Conservation (phyloP, 37 sponge, comb jelly and placozoan species). For the Lycopodina hypogea region DNA sequence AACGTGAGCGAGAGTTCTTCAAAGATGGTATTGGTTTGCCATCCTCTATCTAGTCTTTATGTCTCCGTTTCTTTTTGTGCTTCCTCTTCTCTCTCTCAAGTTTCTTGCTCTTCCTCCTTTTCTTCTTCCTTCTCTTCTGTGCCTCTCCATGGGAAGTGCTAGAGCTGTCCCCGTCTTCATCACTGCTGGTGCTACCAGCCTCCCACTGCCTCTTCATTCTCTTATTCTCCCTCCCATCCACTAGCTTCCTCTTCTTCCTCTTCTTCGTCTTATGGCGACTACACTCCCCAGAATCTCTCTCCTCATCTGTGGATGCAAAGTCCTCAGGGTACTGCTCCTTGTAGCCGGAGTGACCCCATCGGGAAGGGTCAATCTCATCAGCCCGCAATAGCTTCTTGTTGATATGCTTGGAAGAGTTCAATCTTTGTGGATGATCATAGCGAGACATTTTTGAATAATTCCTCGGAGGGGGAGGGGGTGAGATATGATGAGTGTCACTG, state of each 20-base stretch:
- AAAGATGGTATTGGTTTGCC: too few species aligned
- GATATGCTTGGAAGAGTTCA: background rate
- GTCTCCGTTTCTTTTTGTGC: too few species aligned
- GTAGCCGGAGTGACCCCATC: conserved; percentile 54
- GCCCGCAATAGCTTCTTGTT: conserved; percentile 33
- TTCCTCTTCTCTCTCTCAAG: too few species aligned
- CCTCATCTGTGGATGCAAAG: conserved; percentile 1
- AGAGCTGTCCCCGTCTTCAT: background rate
- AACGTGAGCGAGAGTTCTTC: too few species aligned
- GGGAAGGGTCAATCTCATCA: conserved; percentile 43
- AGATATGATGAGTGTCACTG: conserved; percentile 8
- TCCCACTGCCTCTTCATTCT: background rate
- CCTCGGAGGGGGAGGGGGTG: background rate
- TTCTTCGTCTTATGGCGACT: background rate
- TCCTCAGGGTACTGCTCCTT: conserved; percentile 46
- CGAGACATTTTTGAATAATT: background rate
- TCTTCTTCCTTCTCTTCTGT: background rate
- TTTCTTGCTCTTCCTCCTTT: too few species aligned
- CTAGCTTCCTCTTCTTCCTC: background rate
- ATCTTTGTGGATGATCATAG: background rate
- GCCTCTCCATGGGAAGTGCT: background rate
- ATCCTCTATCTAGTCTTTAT: too few species aligned
- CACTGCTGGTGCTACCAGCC: background rate
- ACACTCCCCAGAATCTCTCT: too few species aligned
- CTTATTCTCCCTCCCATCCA: background rate